Percentiles rank a stretch among this genome's conserved stretches.
Evolutionary conservation across 2,113 vertebrate species (phyloP).

Genomic region (Siniperca knerii): DNA sequence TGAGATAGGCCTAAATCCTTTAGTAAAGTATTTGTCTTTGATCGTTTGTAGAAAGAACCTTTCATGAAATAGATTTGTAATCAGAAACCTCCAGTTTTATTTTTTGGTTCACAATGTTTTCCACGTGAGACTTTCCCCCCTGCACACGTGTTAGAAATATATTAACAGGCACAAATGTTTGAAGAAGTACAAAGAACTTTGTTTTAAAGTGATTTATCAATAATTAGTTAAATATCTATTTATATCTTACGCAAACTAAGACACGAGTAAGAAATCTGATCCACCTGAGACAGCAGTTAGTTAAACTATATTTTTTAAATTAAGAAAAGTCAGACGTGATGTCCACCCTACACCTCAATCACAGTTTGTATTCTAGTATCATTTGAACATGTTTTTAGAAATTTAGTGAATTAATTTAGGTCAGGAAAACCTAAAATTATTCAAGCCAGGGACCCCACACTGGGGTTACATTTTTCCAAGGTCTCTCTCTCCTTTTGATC

Average conservation of each 20-base stretch:
- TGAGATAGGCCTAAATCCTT: not conserved
- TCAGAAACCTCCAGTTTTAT: not conserved
- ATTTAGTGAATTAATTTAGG: conserved; percentile 7
- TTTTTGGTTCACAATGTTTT: not conserved
- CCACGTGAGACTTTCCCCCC: not conserved
- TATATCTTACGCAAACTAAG: not conserved
- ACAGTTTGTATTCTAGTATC: not conserved
- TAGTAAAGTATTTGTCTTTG: not conserved
- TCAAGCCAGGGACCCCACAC: conserved; percentile 19
- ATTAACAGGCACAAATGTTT: not conserved
- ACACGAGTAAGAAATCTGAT: not conserved
- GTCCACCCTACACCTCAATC: not conserved
- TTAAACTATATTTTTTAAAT: not conserved
- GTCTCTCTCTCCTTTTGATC: not conserved
- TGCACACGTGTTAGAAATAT: not conserved
- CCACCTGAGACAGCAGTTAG: not conserved
- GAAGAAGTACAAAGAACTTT: not conserved
- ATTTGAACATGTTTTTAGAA: conserved; percentile 18
- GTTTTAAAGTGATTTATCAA: not conserved
- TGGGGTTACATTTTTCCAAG: conserved; percentile 12
- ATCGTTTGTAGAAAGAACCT: not conserved
- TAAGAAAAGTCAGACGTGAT: not conserved
- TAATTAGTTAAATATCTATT: not conserved
- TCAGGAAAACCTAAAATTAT: conserved; percentile 24
- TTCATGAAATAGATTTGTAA: not conserved